A percentile compares a stretch with the other conserved stretches of the same genome.
These are phyloP conservation scores for Diadegma fenestrale DNA, from an alignment of 2,888 invertebrate genomes.

Conservation along the genomic window DNA sequence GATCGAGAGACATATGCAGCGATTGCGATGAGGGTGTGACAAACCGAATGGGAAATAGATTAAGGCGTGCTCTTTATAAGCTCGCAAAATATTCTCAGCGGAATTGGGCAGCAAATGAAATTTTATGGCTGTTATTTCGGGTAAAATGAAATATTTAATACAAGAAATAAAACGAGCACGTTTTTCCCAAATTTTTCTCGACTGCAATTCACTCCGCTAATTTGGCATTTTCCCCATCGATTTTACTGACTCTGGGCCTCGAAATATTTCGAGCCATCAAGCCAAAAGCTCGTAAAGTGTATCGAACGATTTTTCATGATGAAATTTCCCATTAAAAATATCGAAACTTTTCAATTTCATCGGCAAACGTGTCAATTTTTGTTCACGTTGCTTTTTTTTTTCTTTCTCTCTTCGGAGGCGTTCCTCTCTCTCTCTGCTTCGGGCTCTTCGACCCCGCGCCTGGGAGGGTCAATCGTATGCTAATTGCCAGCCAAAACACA, in stretches of 20 bases:
- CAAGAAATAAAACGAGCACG: constrained; percentile 45
- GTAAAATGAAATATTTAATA: constrained; percentile 35
- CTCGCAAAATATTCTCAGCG: background rate
- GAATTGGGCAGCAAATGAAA: constrained; percentile 25
- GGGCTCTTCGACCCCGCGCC: constrained; percentile 76
- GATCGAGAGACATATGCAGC: constrained; percentile 7
- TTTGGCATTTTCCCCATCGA: background rate
- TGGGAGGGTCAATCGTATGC: constrained; percentile 83
- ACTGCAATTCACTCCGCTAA: background rate
- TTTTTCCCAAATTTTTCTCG: constrained; percentile 17
- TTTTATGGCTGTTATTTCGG: constrained; percentile 25
- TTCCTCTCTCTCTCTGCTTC: constrained; percentile 68
- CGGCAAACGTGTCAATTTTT: constrained; percentile 69
- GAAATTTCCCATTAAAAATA: constrained; percentile 8
- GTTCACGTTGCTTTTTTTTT: constrained; percentile 14
- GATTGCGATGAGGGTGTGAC: constrained; percentile 16
- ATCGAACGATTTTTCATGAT: background rate
- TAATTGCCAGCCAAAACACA: constrained; percentile 83
- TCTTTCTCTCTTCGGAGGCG: constrained; percentile 27
- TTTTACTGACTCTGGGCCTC: background rate
- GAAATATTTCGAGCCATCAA: background rate
- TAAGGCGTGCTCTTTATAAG: constrained; percentile 20
- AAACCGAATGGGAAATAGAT: constrained; percentile 46
- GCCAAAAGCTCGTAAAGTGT: no score
- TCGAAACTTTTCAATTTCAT: constrained; percentile 81